Evolutionary conservation across 2,888 invertebrate genomes (phyloP), one percentile per base, ranked within the genome.

Genomic region (Mesochorus sp.): DNA sequence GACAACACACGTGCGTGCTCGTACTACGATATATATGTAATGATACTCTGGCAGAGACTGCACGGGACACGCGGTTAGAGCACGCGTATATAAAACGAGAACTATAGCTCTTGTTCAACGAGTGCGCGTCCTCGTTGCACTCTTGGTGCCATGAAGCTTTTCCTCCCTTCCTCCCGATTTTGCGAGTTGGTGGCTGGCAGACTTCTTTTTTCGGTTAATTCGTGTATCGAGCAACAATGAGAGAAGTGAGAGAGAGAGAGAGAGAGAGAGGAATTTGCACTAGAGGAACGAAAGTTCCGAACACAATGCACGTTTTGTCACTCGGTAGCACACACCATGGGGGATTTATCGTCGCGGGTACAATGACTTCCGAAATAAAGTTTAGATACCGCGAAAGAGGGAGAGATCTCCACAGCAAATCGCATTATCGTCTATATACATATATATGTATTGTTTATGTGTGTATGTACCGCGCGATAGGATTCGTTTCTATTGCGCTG

Each of bases 331-430:
- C 42, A 31, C 51, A 42, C 47, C 57, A 24, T 70, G 26, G 57
- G 57, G 72, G 80, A 82, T 82, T 82, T 80, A 82, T 82, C 72
- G 70, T 71, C 24, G 39, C 74, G 31, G 67, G 44, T 62, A 79
- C 80, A 82, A 82, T 80, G 73, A 82, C 77, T 79, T 77, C 72
- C 80, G 68, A 77, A 82, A 82, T 79, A 73, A 82, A 77, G 72
- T 82, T 71, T 76, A 57, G 62, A 76, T 78, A 67, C 34, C 59
- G 44, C 64, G 31, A 12, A 47, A 39, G 42, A 42, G 31, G 14
- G 26, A 37, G 34, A 51, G 59, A 66, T 8, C 26, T 53, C 42
- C n/a, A 31, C 55, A 55, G 68, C 47, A 73, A 73, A 78, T 78
- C 57, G 73, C 34, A 70, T 78, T 78, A 78, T 73, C 64, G 57